Percentiles rank a stretch among this genome's conserved stretches.
Evolutionary conservation across 2,797 vertebrate genomes (phyloP).

Genomic region (Eidolon dupreanum): DNA sequence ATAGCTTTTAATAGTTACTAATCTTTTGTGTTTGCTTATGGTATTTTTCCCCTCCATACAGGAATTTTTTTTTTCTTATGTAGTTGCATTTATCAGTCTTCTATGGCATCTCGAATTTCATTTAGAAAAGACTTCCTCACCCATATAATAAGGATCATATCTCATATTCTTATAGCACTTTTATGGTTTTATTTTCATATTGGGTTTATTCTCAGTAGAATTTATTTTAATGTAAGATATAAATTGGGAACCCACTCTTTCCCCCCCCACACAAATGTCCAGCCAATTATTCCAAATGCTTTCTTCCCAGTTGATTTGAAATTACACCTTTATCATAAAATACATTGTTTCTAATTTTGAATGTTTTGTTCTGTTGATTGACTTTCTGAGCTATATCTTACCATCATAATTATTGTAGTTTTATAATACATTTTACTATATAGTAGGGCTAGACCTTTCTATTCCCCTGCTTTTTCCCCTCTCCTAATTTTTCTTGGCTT

Average conservation of each 20-base stretch:
- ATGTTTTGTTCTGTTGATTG: not conserved
- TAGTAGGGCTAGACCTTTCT: not conserved
- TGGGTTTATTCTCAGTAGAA: not conserved
- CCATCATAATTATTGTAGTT: not conserved
- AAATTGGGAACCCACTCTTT: not conserved
- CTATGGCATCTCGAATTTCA: not conserved
- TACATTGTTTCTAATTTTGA: not conserved
- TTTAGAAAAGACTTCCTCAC: not conserved
- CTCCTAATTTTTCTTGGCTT: not conserved
- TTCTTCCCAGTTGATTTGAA: slow-evolving; percentile 14
- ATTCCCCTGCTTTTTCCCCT: not conserved
- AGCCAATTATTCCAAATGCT: not conserved
- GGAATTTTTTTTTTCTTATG: not conserved
- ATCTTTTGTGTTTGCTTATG: not conserved
- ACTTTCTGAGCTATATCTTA: not conserved
- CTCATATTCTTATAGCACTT: not conserved
- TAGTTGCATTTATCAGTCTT: not conserved
- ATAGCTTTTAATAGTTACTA: not conserved
- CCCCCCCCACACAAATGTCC: not conserved
- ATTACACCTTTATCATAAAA: not conserved
- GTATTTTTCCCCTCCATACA: not conserved
- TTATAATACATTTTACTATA: not conserved
- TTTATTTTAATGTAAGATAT: slow-evolving; percentile 13
- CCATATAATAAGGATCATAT: not conserved
- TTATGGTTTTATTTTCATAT: not conserved